Evolutionary conservation across 2,797 vertebrate species (phyloP), one percentile per base, ranked within the genome.

Genomic region (Miichthys miiuy): DNA sequence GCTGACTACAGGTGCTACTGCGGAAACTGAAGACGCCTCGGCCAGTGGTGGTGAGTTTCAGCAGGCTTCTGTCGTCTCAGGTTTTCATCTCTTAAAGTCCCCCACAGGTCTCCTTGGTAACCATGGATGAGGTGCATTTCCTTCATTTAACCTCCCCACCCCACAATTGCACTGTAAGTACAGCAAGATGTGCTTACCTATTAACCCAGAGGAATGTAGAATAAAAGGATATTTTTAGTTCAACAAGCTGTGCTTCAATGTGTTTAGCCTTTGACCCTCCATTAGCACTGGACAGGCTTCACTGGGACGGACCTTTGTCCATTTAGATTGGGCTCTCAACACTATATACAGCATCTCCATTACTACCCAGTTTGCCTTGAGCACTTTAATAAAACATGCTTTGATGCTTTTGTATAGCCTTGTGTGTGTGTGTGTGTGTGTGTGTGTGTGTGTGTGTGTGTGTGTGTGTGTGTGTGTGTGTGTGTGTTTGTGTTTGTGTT

Each of bases 21-120:
- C 6, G 20, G 91, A 90, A 93, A 93, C 82, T 50, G 47, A 85
- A 92, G 86, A 90, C 27, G 69, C 46, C 48, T 41, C 69, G 11
- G 65, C 50, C 13, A 1, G 69, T 6, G 81, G 90, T 84, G 71
- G 64, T 56, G 14, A 75, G 89, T 91, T 92, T 91, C 90, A 91
- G 80, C 44, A 12, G 62, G 81, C 71, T 70, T n/a, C 68, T 57
- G 42, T 75, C 76, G 70, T 91, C 92, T 93, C 87, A 23, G 75
- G 84, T 94, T 90, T 88, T 87, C 76, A 71, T 81, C 77, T 83
- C 34, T 80, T 47, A 52, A 41, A 76, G 69, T 76, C 80, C 76
- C 65, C n/a, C 6, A 0, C 44, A 69, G 67, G 75, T 87, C 72
- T 76, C 83, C 75, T 30, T 81, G 67, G 81, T 82, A 85, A 88